Evolutionary conservation across 2,888 invertebrate species (phyloP).

Genomic region (Zaprionus lineosus): DNA sequence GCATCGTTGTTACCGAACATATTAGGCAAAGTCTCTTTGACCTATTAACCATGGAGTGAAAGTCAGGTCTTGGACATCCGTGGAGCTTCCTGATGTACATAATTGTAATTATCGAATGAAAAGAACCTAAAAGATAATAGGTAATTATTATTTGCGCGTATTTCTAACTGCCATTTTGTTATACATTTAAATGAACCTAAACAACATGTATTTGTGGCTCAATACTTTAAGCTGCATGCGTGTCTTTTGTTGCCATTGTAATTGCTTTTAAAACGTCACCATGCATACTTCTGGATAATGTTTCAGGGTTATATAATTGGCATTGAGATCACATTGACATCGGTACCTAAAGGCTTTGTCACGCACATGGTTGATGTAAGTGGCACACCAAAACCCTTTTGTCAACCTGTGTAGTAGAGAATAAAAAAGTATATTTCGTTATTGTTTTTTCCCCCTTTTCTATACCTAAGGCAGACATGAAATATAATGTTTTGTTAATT

Average conservation of each 20-base stretch:
- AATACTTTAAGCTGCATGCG: constrained; percentile 24
- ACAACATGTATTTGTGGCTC: constrained; percentile 13
- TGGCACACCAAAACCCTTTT: constrained; percentile 10
- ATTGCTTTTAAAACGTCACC: constrained; percentile 32
- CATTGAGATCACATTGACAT: constrained; percentile 1
- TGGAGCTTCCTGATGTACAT: too few species aligned
- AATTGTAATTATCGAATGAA: constrained; percentile 12
- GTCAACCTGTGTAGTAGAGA: background rate
- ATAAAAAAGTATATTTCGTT: too few species aligned
- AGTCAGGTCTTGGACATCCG: too few species aligned
- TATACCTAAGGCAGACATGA: too few species aligned
- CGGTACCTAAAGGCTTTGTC: constrained; percentile 17
- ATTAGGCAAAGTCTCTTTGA: too few species aligned
- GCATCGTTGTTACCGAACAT: too few species aligned
- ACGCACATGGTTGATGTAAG: constrained; percentile 17
- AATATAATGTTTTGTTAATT: too few species aligned
- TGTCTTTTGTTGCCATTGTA: constrained; percentile 36
- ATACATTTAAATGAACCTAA: background rate
- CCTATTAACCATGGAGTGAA: too few species aligned
- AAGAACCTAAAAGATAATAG: background rate
- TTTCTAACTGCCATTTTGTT: constrained; percentile 53
- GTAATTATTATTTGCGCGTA: constrained; percentile 48
- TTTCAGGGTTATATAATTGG: too few species aligned
- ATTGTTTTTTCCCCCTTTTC: too few species aligned
- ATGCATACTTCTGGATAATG: too few species aligned